Evolutionary conservation across 2,113 vertebrate genomes (phyloP).

Genomic region (Otis tarda): DNA sequence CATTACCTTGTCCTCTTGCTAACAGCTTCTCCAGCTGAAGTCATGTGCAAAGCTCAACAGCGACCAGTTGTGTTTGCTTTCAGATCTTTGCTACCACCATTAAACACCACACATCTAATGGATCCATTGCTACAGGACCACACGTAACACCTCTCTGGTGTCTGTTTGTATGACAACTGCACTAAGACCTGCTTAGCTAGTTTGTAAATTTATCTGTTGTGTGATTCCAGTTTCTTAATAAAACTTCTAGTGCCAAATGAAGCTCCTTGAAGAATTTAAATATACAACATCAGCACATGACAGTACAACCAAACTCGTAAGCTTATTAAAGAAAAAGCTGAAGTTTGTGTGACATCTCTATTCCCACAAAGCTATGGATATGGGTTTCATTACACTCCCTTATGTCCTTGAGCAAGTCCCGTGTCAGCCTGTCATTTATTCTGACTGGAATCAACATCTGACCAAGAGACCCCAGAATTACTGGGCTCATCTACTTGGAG

Average conservation of each 20-base stretch:
- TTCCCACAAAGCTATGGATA: not conserved
- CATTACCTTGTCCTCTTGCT: not conserved
- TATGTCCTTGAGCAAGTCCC: not conserved
- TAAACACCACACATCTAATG: not conserved
- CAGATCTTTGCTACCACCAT: not conserved
- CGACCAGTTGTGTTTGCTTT: not conserved
- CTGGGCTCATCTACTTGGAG: not conserved
- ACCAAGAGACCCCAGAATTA: not conserved
- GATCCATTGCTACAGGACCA: not conserved
- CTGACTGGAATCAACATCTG: not conserved
- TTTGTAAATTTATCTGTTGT: not conserved
- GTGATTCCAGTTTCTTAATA: not conserved
- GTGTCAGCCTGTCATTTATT: not conserved
- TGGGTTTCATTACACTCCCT: not conserved
- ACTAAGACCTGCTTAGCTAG: not conserved
- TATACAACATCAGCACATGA: not conserved
- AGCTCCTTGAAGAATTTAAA: not conserved
- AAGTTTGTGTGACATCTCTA: not conserved
- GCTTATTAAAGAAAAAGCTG: not conserved
- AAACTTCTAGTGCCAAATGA: not conserved
- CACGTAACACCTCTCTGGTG: not conserved
- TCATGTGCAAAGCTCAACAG: not conserved
- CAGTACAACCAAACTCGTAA: not conserved
- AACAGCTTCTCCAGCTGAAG: not conserved
- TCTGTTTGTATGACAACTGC: not conserved